Evolutionary conservation across 2,888 invertebrate genomes (phyloP), one percentile per base, ranked within the genome.

Genomic region (Lutraria lutraria): DNA sequence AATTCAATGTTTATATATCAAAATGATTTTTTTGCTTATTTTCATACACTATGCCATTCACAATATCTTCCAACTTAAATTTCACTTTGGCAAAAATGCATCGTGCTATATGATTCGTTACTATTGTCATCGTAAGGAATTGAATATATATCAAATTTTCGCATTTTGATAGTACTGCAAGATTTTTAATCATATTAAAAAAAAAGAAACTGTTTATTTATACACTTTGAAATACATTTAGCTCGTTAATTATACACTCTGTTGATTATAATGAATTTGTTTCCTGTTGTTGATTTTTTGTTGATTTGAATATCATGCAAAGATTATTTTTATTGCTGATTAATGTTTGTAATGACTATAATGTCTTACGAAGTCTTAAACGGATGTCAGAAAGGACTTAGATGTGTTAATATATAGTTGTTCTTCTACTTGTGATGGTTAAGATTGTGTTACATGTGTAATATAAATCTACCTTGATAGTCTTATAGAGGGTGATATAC

Each of bases 231-330:
- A 43, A 43, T 43, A 25, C 63, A n/a, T n/a, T 12, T 68, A 25
- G 25, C 25, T 21, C 25, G n/a, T 25, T n/a, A 68, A 63, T 63
- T 8, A n/a, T n/a, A 68, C 25, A 25, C 63, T 25, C 25, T 68
- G 63, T 68, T 68, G 25, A 68, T 68, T 25, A 68, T 68, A 68
- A 68, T 68, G 63, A 68, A 68, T 68, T 68, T 68, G 12, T 56
- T 56, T 56, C 12, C 56, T 19, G 19, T 16, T 56, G 19, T 56
- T 56, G 53, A n/a, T 43, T 8, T 43, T 43, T 56, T 60, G 60
- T 60, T 60, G 60, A 60, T 60, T 21, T 60, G 60, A 60, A 3
- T 16, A 8, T 60, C n/a, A 60, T 19, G n/a, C 4, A 6, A 60
- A 43, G 43, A n/a, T 60, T 21, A 19, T 60, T 21, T 60, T n/a